Evolutionary conservation across 2,113 vertebrate species (phyloP), one percentile per base, ranked within the genome.

Genomic region (Smithornis capensis): DNA sequence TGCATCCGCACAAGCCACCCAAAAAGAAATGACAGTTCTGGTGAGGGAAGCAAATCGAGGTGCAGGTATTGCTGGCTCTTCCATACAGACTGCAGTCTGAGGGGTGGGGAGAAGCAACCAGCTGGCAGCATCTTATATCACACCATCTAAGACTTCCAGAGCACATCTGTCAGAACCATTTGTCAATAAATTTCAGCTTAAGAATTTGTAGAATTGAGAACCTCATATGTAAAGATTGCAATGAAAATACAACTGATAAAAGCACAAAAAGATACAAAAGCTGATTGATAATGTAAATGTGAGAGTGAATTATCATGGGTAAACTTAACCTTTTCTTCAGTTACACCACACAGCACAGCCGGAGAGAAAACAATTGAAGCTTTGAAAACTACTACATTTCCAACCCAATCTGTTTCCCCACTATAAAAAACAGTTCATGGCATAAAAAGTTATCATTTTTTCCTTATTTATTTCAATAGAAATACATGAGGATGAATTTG

Each of bases 321-420:
- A 92, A 93, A 95, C 44, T 88, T 95, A 95, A 96, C 94, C 94
- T 95, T 97, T 91, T 83, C 92, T 90, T 93, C 83, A 83, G 88
- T 92, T 95, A 75, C 12, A 95, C 55, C 93, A 78, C 40, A 81
- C n/a, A 90, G 60, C 52, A 89, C 83, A 93, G 64, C 44, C 47
- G 0, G 50, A 89, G 83, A 95, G 56, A 96, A 96, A 95, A 93
- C 79, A 88, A 92, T 2, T 70, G 38, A 92, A 91, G 94, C 85
- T 92, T 78, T 19, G 31, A 92, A 90, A 89, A 42, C 69, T 75
- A 59, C 79, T 63, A 56, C 38, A 78, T 63, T 88, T 87, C 75
- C 71, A 83, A 94, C 7, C 52, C 92, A 95, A 88, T 83, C 92
- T 91, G 90, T 62, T 86, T 89, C 37, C 18, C 25, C n/a, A 52